Percentiles rank a stretch among this genome's conserved stretches.
phyloP scores from a whole-genome alignment of 2,113 vertebrate species.

The Coreoperca whiteheadi region DNA sequence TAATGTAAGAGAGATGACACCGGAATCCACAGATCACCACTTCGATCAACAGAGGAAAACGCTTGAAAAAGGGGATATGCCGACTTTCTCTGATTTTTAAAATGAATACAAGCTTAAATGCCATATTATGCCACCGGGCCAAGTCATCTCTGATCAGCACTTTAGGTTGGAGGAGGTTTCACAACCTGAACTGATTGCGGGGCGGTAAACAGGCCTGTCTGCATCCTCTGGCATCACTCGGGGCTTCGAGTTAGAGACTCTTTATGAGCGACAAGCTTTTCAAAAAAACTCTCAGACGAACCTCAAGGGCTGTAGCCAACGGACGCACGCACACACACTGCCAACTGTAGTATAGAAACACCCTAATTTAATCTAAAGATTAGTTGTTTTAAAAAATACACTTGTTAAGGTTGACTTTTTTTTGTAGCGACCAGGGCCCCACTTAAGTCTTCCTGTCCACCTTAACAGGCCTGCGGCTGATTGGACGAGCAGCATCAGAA shows the following conservation, averaged over 20 bases:
- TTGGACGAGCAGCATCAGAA: not conserved
- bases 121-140: not conserved
- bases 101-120: not conserved
- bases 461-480: not conserved
- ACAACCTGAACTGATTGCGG: not conserved
- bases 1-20: too few species aligned
- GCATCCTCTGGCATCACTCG: conserved; percentile 5
- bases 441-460: not conserved
- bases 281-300: not conserved
- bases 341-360: not conserved
- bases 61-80: too few species aligned
- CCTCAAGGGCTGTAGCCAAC: too few species aligned
- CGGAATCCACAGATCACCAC: too few species aligned
- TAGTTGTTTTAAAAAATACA: not conserved
- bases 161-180: not conserved
- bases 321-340: too few species aligned
- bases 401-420: not conserved
- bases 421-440: not conserved
- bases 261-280: conserved; percentile 17
- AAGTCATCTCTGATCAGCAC: not conserved
- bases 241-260: not conserved
- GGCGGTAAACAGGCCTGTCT: conserved; percentile 14
- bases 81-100: too few species aligned
- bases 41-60: too few species aligned
- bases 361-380: not conserved